phyloP scores from a whole-genome alignment of 2,797 vertebrate genomes.

The Oophaga sylvatica region DNA sequence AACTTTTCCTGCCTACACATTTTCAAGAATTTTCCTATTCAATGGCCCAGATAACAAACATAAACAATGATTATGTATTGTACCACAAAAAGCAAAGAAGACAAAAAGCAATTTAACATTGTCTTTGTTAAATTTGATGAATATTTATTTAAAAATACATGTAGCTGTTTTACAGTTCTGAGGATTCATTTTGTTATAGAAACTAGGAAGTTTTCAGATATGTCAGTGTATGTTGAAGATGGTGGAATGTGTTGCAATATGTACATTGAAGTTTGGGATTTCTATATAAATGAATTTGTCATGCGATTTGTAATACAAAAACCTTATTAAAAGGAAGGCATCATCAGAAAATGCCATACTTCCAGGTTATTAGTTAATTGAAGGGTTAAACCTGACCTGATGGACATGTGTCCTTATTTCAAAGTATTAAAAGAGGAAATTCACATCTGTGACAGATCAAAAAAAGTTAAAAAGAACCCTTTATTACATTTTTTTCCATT shows the following conservation, averaged over 20 bases:
- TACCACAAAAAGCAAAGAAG: neutral
- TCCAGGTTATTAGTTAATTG: no score
- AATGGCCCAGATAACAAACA: neutral
- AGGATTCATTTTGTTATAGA: neutral
- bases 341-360: neutral
- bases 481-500: no score
- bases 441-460: no score
- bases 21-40: conserved; percentile 14
- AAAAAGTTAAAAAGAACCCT: no score
- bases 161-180: neutral
- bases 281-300: neutral
- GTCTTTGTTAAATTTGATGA: neutral
- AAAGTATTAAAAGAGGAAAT: no score
- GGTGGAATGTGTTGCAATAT: neutral
- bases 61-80: neutral
- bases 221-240: neutral
- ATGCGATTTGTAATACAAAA: neutral
- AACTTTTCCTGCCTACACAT: conserved; percentile 21
- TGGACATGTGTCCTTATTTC: no score
- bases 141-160: neutral
- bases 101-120: neutral
- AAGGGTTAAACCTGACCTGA: no score
- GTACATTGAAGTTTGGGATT: neutral
- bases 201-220: neutral
- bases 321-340: neutral